These are phyloP conservation scores for Volucella inflata DNA, from an alignment of 2,888 invertebrate species.

Conservation along the genomic window DNA sequence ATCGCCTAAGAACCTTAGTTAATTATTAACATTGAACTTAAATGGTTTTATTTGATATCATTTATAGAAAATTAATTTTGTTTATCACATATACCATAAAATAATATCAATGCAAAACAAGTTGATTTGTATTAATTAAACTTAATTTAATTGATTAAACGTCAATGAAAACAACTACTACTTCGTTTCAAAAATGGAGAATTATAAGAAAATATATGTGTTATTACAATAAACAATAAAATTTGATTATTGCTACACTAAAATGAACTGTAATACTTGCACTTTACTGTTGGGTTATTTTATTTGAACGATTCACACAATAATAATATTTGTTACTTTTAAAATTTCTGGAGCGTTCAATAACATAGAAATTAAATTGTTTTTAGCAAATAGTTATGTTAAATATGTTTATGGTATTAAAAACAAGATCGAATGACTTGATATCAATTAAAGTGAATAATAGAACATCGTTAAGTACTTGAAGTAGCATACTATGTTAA, in stretches of 20 bases:
- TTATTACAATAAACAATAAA: constrained; percentile 51
- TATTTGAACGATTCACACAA: constrained; percentile 48
- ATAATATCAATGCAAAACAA: constrained; percentile 59
- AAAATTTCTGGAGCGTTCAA: constrained; percentile 55
- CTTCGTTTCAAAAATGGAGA: constrained; percentile 68
- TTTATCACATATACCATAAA: constrained; percentile 49
- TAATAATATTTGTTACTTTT: constrained; percentile 23
- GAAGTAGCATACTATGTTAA: too few relatives aligned
- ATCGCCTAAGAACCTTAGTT: constrained; percentile 64
- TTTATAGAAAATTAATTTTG: constrained; percentile 31
- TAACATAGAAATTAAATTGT: constrained; percentile 7
- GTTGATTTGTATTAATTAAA: constrained; percentile 21
- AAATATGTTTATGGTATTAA: too few relatives aligned
- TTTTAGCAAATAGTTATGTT: too few relatives aligned
- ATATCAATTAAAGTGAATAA: too few relatives aligned
- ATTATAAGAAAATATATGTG: constrained; percentile 41
- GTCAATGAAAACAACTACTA: constrained; percentile 48
- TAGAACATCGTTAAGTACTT: too few relatives aligned
- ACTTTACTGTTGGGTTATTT: constrained; percentile 60
- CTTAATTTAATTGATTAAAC: constrained; percentile 47
- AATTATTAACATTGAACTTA: constrained; percentile 54
- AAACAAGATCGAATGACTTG: too few relatives aligned
- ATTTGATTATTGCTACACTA: constrained; percentile 64
- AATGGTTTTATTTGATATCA: constrained; percentile 40
- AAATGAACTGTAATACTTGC: constrained; percentile 62